phyloP scores from a whole-genome alignment of 2,797 vertebrate genomes.

The Liasis olivaceus region DNA sequence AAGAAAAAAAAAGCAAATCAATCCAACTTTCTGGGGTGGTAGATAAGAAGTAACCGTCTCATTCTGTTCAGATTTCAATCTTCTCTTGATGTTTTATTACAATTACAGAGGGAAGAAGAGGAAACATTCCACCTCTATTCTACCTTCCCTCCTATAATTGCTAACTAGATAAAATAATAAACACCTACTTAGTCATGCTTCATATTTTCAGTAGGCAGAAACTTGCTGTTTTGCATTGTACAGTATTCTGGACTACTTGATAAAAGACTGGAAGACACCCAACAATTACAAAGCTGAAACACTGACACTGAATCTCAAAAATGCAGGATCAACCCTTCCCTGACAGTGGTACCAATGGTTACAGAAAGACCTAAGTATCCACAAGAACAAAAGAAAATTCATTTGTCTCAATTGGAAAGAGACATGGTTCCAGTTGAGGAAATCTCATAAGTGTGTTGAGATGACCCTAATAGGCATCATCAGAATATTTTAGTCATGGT shows the following conservation, averaged over 20 bases:
- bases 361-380: neutral
- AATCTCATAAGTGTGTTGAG: neutral
- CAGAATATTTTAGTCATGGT: neutral
- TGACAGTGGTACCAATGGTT: neutral
- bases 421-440: neutral
- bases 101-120: neutral
- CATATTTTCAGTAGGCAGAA: neutral
- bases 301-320: neutral
- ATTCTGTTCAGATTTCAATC: neutral
- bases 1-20: neutral
- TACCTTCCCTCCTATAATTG: neutral
- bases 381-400: neutral
- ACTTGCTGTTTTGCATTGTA: neutral
- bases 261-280: neutral
- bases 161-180: neutral
- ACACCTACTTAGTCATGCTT: neutral
- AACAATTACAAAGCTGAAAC: neutral
- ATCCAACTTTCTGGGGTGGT: neutral
- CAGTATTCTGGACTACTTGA: neutral
- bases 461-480: neutral
- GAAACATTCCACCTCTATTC: conserved; percentile 5
- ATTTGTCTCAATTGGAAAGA: neutral
- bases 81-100: rapidly evolving
- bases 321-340: neutral
- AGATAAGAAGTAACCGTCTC: neutral